Evolutionary conservation across 2,888 invertebrate species (phyloP).

Genomic region (Sminthurinus aureus): DNA sequence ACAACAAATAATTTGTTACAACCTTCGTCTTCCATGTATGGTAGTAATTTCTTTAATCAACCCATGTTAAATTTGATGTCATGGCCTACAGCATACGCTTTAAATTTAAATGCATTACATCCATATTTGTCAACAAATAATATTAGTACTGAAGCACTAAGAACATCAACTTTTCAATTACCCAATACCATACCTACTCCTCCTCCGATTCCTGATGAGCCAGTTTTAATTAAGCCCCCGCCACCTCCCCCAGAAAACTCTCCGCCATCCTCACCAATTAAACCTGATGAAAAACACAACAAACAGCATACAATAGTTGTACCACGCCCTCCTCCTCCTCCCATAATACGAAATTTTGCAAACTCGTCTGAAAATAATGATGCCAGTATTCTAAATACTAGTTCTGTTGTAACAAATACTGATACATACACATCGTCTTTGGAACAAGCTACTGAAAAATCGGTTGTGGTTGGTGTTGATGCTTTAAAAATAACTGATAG

Average conservation of each 20-base stretch:
- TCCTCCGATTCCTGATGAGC: background rate
- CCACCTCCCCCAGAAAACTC: background rate
- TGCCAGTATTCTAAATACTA: too few relatives aligned
- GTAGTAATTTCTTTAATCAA: too few relatives aligned
- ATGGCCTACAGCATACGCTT: background rate
- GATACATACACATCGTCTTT: too few relatives aligned
- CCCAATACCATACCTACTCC: background rate
- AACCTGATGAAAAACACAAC: background rate
- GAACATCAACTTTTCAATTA: background rate
- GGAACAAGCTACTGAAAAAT: too few relatives aligned
- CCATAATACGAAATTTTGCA: background rate
- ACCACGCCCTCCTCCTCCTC: background rate
- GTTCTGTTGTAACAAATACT: too few relatives aligned
- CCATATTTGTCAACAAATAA: background rate
- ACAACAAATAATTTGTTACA: too few relatives aligned
- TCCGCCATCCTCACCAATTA: background rate
- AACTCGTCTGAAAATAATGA: too few relatives aligned
- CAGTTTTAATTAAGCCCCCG: background rate
- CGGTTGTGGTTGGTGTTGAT: too few relatives aligned
- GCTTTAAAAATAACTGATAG: too few relatives aligned
- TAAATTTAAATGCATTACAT: background rate
- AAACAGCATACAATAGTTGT: background rate
- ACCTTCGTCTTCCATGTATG: too few relatives aligned
- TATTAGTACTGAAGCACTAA: background rate
- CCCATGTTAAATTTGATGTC: background rate